A percentile compares a stretch with the other conserved stretches of the same genome.
These are phyloP conservation scores for Ailurus styani DNA, from an alignment of 2,113 vertebrate species.

Conservation along the genomic window DNA sequence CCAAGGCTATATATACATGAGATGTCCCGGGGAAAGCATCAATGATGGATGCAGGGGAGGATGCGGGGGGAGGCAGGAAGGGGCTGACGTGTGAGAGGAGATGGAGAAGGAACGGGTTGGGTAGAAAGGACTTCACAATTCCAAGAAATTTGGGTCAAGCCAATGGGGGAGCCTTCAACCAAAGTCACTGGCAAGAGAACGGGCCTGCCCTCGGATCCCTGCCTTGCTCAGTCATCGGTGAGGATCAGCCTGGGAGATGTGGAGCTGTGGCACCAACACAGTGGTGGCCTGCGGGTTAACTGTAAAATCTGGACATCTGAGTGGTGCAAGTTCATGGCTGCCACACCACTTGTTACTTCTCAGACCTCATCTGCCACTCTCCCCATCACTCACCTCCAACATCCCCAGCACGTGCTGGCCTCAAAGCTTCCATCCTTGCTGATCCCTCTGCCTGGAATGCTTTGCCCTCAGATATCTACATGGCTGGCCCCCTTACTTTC, in stretches of 20 bases:
- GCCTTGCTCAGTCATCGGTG: too few relatives aligned
- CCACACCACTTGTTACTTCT: fast-evolving
- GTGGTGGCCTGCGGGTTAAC: background rate
- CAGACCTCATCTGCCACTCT: background rate
- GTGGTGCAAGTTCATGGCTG: fast-evolving
- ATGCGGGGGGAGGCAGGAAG: background rate
- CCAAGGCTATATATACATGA: background rate
- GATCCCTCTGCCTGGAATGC: too few relatives aligned
- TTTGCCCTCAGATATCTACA: background rate
- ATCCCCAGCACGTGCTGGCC: fast-evolving
- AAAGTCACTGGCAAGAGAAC: background rate
- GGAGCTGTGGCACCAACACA: fast-evolving
- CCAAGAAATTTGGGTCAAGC: background rate
- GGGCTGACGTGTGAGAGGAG: background rate
- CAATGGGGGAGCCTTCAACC: background rate
- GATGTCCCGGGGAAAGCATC: too few relatives aligned
- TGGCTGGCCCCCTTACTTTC: background rate
- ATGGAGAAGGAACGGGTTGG: background rate
- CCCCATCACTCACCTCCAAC: background rate
- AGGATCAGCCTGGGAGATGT: background rate
- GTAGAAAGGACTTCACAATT: background rate
- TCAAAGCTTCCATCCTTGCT: fast-evolving
- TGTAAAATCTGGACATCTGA: background rate
- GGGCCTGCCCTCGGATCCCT: background rate
- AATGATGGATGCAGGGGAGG: background rate